Evolutionary conservation across 2,888 invertebrate species (phyloP), one percentile per base, ranked within the genome.

Genomic region (Parapristionchus giblindavisi): DNA sequence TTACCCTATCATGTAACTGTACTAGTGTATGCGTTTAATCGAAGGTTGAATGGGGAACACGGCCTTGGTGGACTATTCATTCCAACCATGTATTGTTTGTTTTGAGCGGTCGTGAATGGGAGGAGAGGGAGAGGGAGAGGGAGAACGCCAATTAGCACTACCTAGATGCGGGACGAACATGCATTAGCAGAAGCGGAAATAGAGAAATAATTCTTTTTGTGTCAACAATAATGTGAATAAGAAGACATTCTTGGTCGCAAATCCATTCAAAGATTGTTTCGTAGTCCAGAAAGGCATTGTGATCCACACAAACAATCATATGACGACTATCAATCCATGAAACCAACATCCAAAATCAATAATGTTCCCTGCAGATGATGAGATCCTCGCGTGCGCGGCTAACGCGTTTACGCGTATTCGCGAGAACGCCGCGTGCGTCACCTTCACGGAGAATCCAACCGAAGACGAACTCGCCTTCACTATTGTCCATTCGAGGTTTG

Each of bases 101-200:
- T n/a, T n/a, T n/a, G 61, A 40, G 38, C 38, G 38, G 43, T 8
- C 8, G 43, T 14, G 43, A 43, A 43, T 43, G 43, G 43, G 61
- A 61, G 61, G 38, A 32, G 58, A 5, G 34, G 17, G 43, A 17
- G 8, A 14, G 24, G 63, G 40, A n/a, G 52, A 17, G 63, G 63
- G 27, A 63, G 40, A 63, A 40, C 61, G 27, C 40, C 63, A 63
- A 63, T 63, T 63, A 63, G 63, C 63, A 63, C 63, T 43, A 63
- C 27, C 4, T 14, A 1, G 60, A 11, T 27, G n/a, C 43, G 56
- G 17, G 56, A 29, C 29, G 40, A 24, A 63, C 43, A 24, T 36
- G 63, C 40, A 63, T 38, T 36, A n/a, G 21, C 24, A 32, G 60
- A 21, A 24, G 34, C 2, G 38, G 36, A 27, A 8, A 38, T 27